Conservation (phyloP, 2,113 vertebrate species). For the Pseudopipra pipra region DNA sequence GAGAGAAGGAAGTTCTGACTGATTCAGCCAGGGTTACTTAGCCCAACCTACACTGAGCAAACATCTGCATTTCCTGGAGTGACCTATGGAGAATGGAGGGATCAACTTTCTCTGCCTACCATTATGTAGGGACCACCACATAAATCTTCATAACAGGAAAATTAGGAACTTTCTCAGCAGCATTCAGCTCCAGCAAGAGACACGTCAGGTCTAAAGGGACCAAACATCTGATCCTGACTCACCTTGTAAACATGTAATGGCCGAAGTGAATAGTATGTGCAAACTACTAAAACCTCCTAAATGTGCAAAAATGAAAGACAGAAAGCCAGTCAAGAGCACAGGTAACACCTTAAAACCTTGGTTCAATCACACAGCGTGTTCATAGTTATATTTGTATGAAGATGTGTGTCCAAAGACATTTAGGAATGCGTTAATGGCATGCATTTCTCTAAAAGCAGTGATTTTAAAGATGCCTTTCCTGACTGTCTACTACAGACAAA, state of each 20-base stretch:
- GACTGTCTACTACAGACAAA: neutral
- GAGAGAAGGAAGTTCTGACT: neutral
- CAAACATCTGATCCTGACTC: neutral
- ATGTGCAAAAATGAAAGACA: neutral
- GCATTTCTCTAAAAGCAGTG: neutral
- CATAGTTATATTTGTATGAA: neutral
- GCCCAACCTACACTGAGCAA: neutral
- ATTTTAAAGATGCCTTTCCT: neutral
- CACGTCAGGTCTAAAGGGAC: neutral
- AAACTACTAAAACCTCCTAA: neutral
- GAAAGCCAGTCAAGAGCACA: neutral
- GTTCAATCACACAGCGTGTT: neutral
- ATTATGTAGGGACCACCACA: neutral
- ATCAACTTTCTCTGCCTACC: neutral
- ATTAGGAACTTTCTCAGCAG: neutral
- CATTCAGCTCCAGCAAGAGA: neutral
- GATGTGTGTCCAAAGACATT: neutral
- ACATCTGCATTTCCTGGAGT: neutral
- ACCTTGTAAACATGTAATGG: neutral
- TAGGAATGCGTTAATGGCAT: neutral
- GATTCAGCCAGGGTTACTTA: neutral
- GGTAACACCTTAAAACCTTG: neutral
- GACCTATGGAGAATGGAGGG: neutral
- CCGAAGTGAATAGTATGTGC: neutral
- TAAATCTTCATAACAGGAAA: neutral